A percentile compares a stretch with the other conserved stretches of the same genome.
These are phyloP conservation scores for Heliopora coerulea DNA, from an alignment of 92 coral and sea anemone genomes.

Conservation along the genomic window DNA sequence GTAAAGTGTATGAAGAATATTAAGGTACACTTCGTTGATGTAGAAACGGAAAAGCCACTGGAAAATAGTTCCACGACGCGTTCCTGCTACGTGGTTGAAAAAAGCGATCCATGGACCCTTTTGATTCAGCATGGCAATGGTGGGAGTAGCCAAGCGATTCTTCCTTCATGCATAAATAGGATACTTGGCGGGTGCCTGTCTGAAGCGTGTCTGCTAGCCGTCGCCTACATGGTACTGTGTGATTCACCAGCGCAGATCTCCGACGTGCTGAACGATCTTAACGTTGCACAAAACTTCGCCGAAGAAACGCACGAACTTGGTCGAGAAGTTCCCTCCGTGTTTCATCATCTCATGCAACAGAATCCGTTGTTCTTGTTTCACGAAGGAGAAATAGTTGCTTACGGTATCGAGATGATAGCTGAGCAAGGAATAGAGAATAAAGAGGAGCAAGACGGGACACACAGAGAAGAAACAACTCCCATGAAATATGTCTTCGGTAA, in stretches of 20 bases:
- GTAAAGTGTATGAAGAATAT: slow-evolving; percentile 82
- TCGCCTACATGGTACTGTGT: slow-evolving; percentile 70
- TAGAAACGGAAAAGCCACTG: slow-evolving; percentile 68
- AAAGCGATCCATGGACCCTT: not conserved
- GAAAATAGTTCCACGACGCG: slow-evolving; percentile 53
- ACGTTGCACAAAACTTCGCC: slow-evolving; percentile 83
- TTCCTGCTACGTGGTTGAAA: slow-evolving; percentile 8
- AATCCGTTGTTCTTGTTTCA: slow-evolving; percentile 85
- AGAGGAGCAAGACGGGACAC: not conserved
- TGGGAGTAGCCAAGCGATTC: slow-evolving; percentile 75
- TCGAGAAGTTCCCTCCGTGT: slow-evolving; percentile 88
- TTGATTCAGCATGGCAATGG: slow-evolving; percentile 55
- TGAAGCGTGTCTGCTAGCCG: slow-evolving; percentile 71
- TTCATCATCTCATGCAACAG: slow-evolving; percentile 83
- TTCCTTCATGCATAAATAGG: slow-evolving; percentile 76
- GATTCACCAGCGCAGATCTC: slow-evolving; percentile 83
- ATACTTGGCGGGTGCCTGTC: slow-evolving; percentile 70
- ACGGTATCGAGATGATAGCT: slow-evolving; percentile 37
- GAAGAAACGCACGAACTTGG: slow-evolving; percentile 75
- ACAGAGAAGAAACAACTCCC: not conserved
- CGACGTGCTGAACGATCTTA: slow-evolving; percentile 75
- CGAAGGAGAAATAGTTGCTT: slow-evolving; percentile 95
- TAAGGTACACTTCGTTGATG: slow-evolving; percentile 73
- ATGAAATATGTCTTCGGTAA: slow-evolving; percentile 57
- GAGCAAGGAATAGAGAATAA: not conserved